These are phyloP conservation scores for Pycnonotus jocosus DNA, from an alignment of 2,113 vertebrate species.

Conservation along the genomic window DNA sequence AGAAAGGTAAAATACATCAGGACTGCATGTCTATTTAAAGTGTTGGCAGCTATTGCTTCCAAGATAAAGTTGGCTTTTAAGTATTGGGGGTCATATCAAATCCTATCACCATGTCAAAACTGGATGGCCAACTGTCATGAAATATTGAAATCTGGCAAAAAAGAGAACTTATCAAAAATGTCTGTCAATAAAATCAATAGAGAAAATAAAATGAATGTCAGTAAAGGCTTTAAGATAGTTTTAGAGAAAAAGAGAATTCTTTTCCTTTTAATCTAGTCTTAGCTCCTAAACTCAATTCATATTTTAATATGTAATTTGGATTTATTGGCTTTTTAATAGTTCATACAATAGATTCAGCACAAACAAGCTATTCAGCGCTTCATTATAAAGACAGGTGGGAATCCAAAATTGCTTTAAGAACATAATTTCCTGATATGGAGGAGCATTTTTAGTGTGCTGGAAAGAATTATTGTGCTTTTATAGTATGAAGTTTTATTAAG, in stretches of 20 bases:
- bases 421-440: background rate
- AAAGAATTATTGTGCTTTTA: slow-evolving; percentile 1
- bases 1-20: background rate
- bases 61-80: slow-evolving; percentile 2
- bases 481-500: background rate
- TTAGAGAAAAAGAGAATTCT: background rate
- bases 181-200: background rate
- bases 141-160: background rate
- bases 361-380: background rate
- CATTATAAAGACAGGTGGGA: background rate
- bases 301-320: slow-evolving; percentile 16
- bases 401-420: slow-evolving; percentile 6
- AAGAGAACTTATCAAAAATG: background rate
- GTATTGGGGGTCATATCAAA: background rate
- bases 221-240: background rate
- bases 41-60: background rate
- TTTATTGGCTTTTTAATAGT: slow-evolving; percentile 8
- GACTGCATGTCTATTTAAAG: background rate
- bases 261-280: background rate
- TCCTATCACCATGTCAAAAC: background rate
- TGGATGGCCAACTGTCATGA: background rate
- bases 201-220: background rate
- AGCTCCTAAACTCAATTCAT: background rate
- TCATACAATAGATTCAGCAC: background rate
- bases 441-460: background rate